Conservation (phyloP, 1,140 invertebrate genomes). For the Drosophila ercepeae region DNA sequence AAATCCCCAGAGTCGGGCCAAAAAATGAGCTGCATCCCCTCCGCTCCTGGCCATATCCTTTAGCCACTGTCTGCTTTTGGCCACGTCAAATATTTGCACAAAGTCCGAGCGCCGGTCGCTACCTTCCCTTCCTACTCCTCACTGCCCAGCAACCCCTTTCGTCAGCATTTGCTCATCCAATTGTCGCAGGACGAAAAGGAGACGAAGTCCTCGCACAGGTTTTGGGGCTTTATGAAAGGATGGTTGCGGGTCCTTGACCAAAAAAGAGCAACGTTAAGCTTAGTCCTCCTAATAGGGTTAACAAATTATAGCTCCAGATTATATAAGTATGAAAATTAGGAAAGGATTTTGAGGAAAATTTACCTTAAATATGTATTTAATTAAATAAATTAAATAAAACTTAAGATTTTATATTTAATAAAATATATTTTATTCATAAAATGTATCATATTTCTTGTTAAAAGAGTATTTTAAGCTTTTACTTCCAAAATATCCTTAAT, state of each 20-base stretch:
- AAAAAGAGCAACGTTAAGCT: conserved; percentile 50
- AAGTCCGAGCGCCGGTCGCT: conserved; percentile 45
- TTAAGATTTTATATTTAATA: no score
- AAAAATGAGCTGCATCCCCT: conserved; percentile 60
- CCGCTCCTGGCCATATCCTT: not conserved
- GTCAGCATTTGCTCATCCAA: conserved; percentile 54
- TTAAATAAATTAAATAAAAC: no score
- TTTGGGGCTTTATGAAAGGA: not conserved
- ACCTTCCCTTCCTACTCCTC: conserved; percentile 1
- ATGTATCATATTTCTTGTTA: not conserved
- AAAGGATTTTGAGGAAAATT: no score
- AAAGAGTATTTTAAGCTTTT: not conserved
- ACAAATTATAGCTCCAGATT: not conserved
- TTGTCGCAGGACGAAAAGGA: conserved; percentile 39
- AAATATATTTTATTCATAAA: no score
- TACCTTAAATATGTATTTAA: no score
- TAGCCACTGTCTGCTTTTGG: conserved; percentile 49
- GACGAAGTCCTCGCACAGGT: conserved; percentile 26
- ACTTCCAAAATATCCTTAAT: no score
- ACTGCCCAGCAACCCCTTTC: conserved; percentile 30
- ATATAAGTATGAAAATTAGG: not conserved
- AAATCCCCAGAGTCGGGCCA: conserved; percentile 52
- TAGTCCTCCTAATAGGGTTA: not conserved
- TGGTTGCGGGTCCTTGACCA: conserved; percentile 40
- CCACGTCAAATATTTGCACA: conserved; percentile 76